Percentiles rank a stretch among this genome's conserved stretches.
Evolutionary conservation across 2,113 vertebrate species (phyloP).

Genomic region (Anser cygnoides): DNA sequence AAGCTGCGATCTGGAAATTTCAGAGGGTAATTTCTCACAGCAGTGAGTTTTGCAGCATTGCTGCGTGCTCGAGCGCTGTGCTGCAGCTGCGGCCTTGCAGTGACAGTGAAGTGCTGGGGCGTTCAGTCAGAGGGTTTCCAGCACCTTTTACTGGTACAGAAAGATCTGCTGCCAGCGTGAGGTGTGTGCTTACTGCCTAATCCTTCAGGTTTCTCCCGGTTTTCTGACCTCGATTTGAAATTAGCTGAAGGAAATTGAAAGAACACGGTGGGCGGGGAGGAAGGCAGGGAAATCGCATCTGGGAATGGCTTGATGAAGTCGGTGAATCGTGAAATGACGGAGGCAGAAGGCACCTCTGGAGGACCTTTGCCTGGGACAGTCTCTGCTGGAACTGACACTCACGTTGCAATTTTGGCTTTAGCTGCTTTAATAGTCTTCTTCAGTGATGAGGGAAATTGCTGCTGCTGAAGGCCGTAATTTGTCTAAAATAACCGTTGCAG

Average conservation of each 20-base stretch:
- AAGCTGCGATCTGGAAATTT: neutral
- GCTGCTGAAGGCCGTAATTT: neutral
- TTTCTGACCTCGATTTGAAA: neutral
- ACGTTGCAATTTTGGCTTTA: neutral
- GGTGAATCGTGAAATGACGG: neutral
- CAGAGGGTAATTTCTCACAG: too few relatives aligned
- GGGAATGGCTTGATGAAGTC: neutral
- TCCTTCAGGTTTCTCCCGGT: neutral
- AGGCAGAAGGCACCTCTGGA: neutral
- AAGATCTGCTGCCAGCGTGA: accelerated
- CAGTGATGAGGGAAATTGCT: neutral
- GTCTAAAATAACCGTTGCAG: neutral
- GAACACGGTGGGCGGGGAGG: neutral
- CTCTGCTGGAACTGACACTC: neutral
- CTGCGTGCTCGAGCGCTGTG: accelerated
- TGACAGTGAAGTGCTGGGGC: neutral
- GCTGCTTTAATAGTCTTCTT: neutral
- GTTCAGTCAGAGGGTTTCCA: neutral
- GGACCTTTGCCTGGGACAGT: neutral
- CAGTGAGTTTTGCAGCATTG: neutral
- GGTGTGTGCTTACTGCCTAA: neutral
- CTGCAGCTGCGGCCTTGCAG: slow-evolving; percentile 34
- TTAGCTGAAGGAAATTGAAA: neutral
- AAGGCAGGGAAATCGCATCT: neutral
- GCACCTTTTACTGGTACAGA: neutral